These are phyloP conservation scores for Hyperopisus bebe DNA, from an alignment of 2,113 vertebrate species.

Conservation along the genomic window DNA sequence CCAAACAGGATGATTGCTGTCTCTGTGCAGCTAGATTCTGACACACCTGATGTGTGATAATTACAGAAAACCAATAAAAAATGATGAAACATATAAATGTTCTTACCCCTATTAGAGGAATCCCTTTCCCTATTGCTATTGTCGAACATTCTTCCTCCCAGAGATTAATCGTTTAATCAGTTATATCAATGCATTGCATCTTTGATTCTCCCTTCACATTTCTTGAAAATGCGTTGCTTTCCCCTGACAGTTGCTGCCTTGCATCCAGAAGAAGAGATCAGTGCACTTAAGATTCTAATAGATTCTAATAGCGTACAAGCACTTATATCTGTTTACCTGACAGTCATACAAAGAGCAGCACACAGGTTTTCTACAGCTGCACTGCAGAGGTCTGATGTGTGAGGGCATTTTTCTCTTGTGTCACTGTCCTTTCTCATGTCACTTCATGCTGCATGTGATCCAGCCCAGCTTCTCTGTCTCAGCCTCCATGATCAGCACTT, in stretches of 20 bases:
- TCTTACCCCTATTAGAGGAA: background rate
- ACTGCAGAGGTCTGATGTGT: background rate
- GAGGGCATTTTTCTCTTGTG: background rate
- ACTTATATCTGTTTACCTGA: background rate
- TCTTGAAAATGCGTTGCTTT: background rate
- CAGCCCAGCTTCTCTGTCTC: background rate
- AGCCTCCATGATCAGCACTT: background rate
- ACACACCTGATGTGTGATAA: constrained; percentile 17
- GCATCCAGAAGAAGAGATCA: background rate
- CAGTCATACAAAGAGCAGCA: background rate
- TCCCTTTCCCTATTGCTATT: background rate
- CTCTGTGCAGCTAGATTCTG: background rate
- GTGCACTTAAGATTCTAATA: background rate
- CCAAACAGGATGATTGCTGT: constrained; percentile 1
- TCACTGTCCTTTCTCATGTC: background rate
- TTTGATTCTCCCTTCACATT: background rate
- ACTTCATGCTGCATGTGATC: background rate
- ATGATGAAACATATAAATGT: background rate
- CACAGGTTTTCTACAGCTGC: background rate
- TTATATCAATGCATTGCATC: background rate
- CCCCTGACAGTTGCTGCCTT: background rate
- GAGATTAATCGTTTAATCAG: background rate
- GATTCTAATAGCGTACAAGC: background rate
- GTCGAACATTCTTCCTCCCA: background rate
- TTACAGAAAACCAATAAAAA: constrained; percentile 17